Evolutionary conservation across 2,888 invertebrate genomes (phyloP).

Genomic region (Oscheius myriophilus): DNA sequence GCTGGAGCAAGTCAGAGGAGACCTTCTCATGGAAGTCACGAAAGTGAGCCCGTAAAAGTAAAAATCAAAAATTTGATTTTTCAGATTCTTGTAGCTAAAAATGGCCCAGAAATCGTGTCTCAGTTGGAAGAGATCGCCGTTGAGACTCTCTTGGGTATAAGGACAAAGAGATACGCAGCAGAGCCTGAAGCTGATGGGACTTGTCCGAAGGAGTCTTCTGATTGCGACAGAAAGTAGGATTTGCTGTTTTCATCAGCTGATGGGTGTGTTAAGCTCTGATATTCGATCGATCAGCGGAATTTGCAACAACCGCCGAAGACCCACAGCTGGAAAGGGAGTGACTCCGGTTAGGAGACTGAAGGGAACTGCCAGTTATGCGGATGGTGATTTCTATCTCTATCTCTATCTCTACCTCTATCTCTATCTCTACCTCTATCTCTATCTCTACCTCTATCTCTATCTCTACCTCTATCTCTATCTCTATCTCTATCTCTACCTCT

Average conservation of each 20-base stretch:
- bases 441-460: too few species aligned
- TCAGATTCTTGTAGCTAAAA: slow-evolving; percentile 12
- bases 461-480: too few species aligned
- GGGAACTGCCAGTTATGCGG: slow-evolving; percentile 79
- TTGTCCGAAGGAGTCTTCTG: neutral
- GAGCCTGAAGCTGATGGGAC: neutral
- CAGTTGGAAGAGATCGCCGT: slow-evolving; percentile 23
- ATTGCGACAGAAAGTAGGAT: slow-evolving; percentile 7
- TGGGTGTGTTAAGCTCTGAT: too few species aligned
- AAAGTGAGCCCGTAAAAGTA: slow-evolving; percentile 1
- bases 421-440: too few species aligned
- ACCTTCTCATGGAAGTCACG: slow-evolving; percentile 22
- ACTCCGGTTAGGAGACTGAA: slow-evolving; percentile 84
- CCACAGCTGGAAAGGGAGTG: slow-evolving; percentile 84
- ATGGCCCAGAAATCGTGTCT: slow-evolving; percentile 19
- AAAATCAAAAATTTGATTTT: neutral
- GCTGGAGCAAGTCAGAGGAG: slow-evolving; percentile 27
- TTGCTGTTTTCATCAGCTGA: neutral
- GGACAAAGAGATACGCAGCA: slow-evolving; percentile 12
- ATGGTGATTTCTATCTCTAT: slow-evolving; percentile 20
- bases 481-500: too few species aligned
- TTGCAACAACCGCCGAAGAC: slow-evolving; percentile 83
- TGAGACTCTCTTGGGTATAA: slow-evolving; percentile 12
- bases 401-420: too few species aligned
- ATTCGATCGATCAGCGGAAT: slow-evolving; percentile 78